These are phyloP conservation scores for Stenoptilia bipunctidactyla DNA, from an alignment of 2,888 invertebrate species.

Conservation along the genomic window DNA sequence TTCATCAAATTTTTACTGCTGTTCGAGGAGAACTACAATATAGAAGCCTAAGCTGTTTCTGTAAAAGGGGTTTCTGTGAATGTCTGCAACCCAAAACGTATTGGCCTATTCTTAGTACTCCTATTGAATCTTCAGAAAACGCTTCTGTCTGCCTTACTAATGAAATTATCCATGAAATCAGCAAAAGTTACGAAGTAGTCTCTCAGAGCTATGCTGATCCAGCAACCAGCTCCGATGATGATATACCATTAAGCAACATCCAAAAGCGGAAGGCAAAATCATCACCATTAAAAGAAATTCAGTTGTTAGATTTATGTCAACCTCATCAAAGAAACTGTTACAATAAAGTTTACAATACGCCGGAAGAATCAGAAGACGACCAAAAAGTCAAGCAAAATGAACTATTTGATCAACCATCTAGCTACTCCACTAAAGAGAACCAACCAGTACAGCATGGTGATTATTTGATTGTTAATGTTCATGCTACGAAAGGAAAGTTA, in stretches of 20 bases:
- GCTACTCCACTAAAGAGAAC: too few species aligned
- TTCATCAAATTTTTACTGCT: constrained; percentile 5
- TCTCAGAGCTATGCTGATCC: neutral
- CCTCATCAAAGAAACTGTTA: too few species aligned
- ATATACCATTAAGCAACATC: neutral
- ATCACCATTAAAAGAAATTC: neutral
- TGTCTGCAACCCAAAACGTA: neutral
- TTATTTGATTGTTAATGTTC: too few species aligned
- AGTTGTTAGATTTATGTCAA: too few species aligned
- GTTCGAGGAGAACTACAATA: constrained; percentile 2
- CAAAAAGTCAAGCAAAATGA: too few species aligned
- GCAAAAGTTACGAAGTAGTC: neutral
- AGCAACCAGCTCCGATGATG: neutral
- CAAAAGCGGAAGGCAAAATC: neutral
- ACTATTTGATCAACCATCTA: too few species aligned
- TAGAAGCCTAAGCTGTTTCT: constrained; percentile 5
- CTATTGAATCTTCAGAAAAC: neutral
- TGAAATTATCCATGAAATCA: neutral
- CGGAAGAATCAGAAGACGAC: too few species aligned
- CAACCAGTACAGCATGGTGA: too few species aligned
- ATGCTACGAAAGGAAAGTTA: too few species aligned
- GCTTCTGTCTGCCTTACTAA: neutral
- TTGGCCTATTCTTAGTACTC: neutral
- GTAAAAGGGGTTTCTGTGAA: constrained; percentile 4
- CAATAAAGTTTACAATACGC: too few species aligned